A percentile compares a stretch with the other conserved stretches of the same genome.
Evolutionary conservation across 1,140 invertebrate genomes (phyloP).

Genomic region (Gonatopus flavifemur): DNA sequence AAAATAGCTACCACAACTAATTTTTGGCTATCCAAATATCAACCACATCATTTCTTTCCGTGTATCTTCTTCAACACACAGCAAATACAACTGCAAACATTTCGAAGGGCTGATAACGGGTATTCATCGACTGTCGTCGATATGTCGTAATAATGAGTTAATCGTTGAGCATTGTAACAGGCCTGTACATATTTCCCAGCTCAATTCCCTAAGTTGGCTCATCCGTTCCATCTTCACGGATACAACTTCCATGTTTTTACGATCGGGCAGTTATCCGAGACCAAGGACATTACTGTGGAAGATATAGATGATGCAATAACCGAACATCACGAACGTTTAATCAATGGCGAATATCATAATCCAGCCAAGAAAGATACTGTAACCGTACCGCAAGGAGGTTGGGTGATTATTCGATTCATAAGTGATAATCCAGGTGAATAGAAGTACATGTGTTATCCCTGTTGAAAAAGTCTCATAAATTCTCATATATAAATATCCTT

Average conservation of each 20-base stretch:
- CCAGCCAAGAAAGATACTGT: slow-evolving; percentile 82
- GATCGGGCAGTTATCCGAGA: slow-evolving; percentile 27
- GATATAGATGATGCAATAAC: slow-evolving; percentile 43
- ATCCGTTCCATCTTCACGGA: slow-evolving; percentile 47
- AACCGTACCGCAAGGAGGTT: slow-evolving; percentile 65
- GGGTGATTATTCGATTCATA: slow-evolving; percentile 63
- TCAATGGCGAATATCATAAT: slow-evolving; percentile 72
- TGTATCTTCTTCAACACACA: too few relatives aligned
- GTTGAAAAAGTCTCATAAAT: too few relatives aligned
- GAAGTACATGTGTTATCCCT: too few relatives aligned
- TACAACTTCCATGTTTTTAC: slow-evolving; percentile 29
- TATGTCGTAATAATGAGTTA: too few relatives aligned
- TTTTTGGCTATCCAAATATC: too few relatives aligned
- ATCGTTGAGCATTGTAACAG: too few relatives aligned
- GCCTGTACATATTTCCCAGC: slow-evolving; percentile 23
- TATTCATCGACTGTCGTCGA: too few relatives aligned
- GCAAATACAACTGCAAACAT: too few relatives aligned
- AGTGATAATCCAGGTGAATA: slow-evolving; percentile 65
- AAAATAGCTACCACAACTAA: too few relatives aligned
- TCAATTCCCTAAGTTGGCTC: slow-evolving; percentile 16
- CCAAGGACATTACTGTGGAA: not conserved
- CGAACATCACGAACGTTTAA: slow-evolving; percentile 69
- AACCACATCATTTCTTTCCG: too few relatives aligned
- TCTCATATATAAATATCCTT: too few relatives aligned
- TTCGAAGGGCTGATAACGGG: too few relatives aligned